phyloP scores from a whole-genome alignment of 2,797 vertebrate species.

The Chromobotia macracanthus region DNA sequence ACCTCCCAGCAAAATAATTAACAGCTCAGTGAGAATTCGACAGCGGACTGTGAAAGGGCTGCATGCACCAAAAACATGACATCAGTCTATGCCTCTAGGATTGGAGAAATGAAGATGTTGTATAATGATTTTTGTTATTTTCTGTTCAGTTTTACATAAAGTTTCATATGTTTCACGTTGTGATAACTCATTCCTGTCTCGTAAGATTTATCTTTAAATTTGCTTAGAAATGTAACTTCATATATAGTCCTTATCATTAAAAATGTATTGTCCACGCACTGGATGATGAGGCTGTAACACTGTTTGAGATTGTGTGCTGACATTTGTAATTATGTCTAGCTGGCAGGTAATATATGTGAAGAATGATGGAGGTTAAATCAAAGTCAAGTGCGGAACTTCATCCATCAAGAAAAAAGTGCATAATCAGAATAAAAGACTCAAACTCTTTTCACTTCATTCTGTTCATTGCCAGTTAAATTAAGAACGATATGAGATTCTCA shows the following conservation, averaged over 20 bases:
- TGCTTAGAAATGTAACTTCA: neutral
- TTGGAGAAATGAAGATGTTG: constrained; percentile 11
- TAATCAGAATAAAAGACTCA: neutral
- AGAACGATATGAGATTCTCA: neutral
- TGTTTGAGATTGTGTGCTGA: constrained; percentile 2
- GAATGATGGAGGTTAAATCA: neutral
- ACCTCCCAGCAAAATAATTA: constrained; percentile 73
- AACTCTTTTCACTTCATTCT: neutral
- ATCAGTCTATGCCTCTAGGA: constrained; percentile 36
- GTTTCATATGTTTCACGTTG: neutral
- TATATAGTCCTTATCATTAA: neutral
- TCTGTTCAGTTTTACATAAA: constrained; percentile 49
- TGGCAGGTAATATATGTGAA: constrained; percentile 3
- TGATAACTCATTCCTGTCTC: neutral
- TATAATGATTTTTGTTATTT: constrained; percentile 1
- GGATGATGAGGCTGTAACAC: neutral
- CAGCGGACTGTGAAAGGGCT: constrained; percentile 55
- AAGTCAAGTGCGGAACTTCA: neutral
- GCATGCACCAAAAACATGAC: constrained; percentile 59
- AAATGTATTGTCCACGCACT: constrained; percentile 1
- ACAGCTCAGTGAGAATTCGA: constrained; percentile 64
- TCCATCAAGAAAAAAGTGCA: neutral
- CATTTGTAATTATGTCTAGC: neutral
- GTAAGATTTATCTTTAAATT: neutral
- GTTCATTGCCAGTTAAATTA: neutral